phyloP scores from a whole-genome alignment of 1,140 invertebrate genomes.

The Archivesica marissinica region DNA sequence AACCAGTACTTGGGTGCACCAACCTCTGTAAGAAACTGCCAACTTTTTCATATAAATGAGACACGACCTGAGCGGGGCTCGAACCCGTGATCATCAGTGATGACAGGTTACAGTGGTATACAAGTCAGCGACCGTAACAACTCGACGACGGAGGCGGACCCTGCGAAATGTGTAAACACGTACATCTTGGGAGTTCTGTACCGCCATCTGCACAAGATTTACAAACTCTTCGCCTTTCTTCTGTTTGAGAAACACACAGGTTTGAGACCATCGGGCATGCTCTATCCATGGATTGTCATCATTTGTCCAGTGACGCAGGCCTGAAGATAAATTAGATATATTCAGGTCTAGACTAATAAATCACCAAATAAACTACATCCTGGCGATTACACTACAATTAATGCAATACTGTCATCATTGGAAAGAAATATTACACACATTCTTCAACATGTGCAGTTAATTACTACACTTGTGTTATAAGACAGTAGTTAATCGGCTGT shows the following conservation, averaged over 20 bases:
- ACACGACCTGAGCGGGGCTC: too few relatives aligned
- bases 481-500: too few relatives aligned
- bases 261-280: conserved; percentile 41
- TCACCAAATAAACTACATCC: neutral
- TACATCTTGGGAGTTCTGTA: conserved; percentile 25
- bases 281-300: conserved; percentile 54
- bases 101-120: too few relatives aligned
- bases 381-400: neutral
- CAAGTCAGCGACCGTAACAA: too few relatives aligned
- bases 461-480: too few relatives aligned
- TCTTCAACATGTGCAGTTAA: neutral
- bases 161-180: too few relatives aligned
- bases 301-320: conserved; percentile 38
- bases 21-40: too few relatives aligned
- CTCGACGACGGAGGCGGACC: too few relatives aligned
- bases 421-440: neutral
- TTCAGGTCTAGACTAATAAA: neutral
- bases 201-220: conserved; percentile 26
- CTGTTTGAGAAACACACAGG: conserved; percentile 33
- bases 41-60: too few relatives aligned
- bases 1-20: too few relatives aligned
- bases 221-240: conserved; percentile 56
- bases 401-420: neutral
- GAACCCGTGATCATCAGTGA: too few relatives aligned
- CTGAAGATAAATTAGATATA: conserved; percentile 11